Percentiles rank a stretch among this genome's conserved stretches.
Evolutionary conservation across 2,797 vertebrate species (phyloP).

Genomic region (Epinephelus malabaricus): DNA sequence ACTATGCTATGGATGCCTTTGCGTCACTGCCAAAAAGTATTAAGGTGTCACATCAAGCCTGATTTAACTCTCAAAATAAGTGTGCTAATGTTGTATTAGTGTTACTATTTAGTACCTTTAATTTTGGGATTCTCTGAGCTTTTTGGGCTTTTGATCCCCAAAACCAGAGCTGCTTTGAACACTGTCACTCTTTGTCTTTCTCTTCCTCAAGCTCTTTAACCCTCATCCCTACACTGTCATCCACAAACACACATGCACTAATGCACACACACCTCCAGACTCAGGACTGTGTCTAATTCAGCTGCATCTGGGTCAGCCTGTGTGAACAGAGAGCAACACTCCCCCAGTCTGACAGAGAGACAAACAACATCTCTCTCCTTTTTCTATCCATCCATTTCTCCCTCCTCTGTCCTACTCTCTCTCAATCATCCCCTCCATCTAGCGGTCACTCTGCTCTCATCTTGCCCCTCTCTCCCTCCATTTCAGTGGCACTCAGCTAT

Average conservation of each 20-base stretch:
- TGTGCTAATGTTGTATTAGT: neutral
- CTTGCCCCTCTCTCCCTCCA: slow-evolving; percentile 42
- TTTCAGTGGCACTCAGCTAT: slow-evolving; percentile 51
- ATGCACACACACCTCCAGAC: slow-evolving; percentile 23
- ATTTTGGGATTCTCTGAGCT: neutral
- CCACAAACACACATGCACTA: slow-evolving; percentile 8
- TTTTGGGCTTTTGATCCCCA: neutral
- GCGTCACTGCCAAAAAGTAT: neutral
- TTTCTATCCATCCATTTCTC: slow-evolving; percentile 32
- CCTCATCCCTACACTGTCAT: slow-evolving; percentile 22
- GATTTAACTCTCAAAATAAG: neutral
- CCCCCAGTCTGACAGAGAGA: slow-evolving; percentile 40
- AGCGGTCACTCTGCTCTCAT: slow-evolving; percentile 29
- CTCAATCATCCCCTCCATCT: slow-evolving; percentile 40
- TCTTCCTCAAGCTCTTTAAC: slow-evolving; percentile 12
- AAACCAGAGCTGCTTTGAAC: neutral
- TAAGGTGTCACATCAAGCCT: neutral
- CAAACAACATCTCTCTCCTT: slow-evolving; percentile 45
- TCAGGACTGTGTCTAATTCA: slow-evolving; percentile 62
- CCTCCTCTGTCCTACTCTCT: slow-evolving; percentile 18
- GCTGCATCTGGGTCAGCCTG: slow-evolving; percentile 73
- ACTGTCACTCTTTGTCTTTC: slow-evolving; percentile 5
- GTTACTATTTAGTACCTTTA: neutral
- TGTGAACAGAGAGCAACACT: slow-evolving; percentile 49
- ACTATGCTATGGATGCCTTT: neutral